phyloP scores from a whole-genome alignment of 2,113 vertebrate species.

The Rattus rattus region DNA sequence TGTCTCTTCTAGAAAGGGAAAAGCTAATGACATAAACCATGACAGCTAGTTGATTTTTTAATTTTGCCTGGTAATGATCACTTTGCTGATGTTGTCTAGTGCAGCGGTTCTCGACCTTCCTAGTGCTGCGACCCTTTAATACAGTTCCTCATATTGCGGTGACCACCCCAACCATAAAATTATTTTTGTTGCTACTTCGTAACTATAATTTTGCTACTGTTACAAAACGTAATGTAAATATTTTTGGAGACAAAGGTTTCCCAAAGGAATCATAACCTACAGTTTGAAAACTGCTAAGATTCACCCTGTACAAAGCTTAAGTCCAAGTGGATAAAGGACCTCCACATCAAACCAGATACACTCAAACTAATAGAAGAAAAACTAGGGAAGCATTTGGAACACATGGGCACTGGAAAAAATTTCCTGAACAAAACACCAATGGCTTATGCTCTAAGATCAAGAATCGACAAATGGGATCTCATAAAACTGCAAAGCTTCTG shows the following conservation, averaged over 20 bases:
- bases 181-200: background rate
- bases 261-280: background rate
- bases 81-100: background rate
- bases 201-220: background rate
- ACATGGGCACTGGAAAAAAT: too few relatives aligned
- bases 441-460: too few relatives aligned
- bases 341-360: too few relatives aligned
- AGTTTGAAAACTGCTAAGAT: background rate
- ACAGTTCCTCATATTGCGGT: background rate
- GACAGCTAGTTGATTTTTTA: background rate
- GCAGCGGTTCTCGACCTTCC: background rate
- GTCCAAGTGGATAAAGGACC: too few relatives aligned
- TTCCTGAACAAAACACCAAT: too few relatives aligned
- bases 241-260: background rate
- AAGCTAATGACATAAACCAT: slow-evolving; percentile 53
- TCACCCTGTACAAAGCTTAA: too few relatives aligned
- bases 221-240: background rate
- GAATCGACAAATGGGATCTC: too few relatives aligned
- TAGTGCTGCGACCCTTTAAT: background rate
- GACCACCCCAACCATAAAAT: background rate
- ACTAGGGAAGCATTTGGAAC: too few relatives aligned
- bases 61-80: slow-evolving; percentile 41
- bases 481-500: too few relatives aligned
- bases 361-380: too few relatives aligned
- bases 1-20: slow-evolving; percentile 55